Base-by-base conservation (phyloP, 1,140 invertebrate genomes). In the Drosophila hydei region DNA sequence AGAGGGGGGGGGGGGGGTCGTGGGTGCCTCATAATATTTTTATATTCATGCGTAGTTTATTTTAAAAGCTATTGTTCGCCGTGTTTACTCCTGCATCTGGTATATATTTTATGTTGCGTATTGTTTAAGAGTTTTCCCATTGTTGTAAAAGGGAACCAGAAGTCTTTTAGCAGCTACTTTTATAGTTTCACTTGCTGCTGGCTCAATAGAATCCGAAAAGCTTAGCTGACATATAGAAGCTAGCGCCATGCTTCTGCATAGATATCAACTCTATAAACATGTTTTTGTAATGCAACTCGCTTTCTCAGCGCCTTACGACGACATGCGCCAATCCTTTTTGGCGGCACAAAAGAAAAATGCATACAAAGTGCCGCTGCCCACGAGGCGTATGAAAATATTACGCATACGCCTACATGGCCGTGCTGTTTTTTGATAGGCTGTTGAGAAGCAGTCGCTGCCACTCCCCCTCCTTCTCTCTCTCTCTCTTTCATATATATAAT, bases 361-460 rank as follows among this genome's bases (percentile, higher is more conserved):
- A 40, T n/a, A 23, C 38, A 23, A 60, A 55, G 25, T 55, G 48
- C 47, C 27, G 33, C 33, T 18, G 38, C 38, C 50, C 40, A 64
- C 61, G 58, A 54, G 64, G 50, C 61, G 62, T 56, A 77, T 83
- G 64, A 14, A 56, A 47, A 75, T 42, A 30, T 68, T 61, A 83
- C 65, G 75, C 62, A 83, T 83, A 83, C 79, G 79, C 61, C 47
- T 64, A 7, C 12, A 30, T 54, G 4, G 56, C 56, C 51, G 12
- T 38, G 48, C 74, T 38, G 43, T 48, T 8, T 50, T 36, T 59
- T 30, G 56, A 58, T 76, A 64, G 48, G 58, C 69, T 60, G 58
- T 56, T 72, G 59, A 67, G 60, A 74, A 65, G 55, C 42, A 76
- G n/a, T 38, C n/a, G 19, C 27, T 23, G 5, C 6, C 16, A 40